A percentile compares a stretch with the other conserved stretches of the same genome.
phyloP scores from a whole-genome alignment of 2,888 invertebrate genomes.

The Alsophila aescularia region DNA sequence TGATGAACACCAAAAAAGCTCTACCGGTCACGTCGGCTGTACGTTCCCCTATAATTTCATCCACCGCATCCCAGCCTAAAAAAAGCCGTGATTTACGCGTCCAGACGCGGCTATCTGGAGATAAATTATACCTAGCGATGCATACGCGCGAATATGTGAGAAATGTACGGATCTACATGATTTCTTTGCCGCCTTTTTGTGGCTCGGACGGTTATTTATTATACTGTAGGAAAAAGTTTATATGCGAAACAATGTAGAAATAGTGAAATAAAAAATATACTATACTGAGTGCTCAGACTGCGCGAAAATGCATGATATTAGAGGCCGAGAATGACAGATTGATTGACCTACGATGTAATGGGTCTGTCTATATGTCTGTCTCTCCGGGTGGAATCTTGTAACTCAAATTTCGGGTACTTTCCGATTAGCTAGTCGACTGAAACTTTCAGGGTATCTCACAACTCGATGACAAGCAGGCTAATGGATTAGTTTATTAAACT shows the following conservation, averaged over 20 bases:
- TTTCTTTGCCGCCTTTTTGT: constrained; percentile 30
- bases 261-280: neutral
- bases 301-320: neutral
- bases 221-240: constrained; percentile 18
- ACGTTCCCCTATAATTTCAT: neutral
- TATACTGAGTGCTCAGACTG: neutral
- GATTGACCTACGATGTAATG: no score
- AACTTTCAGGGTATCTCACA: no score
- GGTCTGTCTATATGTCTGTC: no score
- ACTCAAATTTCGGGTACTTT: no score
- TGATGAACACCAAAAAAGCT: neutral
- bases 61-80: constrained; percentile 8
- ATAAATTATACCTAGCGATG: constrained; percentile 72
- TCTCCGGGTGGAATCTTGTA: no score
- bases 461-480: no score
- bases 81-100: constrained; percentile 67
- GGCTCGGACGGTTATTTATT: constrained; percentile 28
- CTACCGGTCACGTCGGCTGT: neutral
- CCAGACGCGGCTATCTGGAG: constrained; percentile 66
- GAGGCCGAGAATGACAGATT: no score
- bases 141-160: constrained; percentile 68
- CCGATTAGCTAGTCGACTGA: no score
- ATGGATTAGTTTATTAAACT: no score
- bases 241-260: constrained; percentile 4
- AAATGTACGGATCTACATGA: constrained; percentile 46